phyloP scores from a whole-genome alignment of 2,797 vertebrate genomes.

The Bovichtus variegatus region DNA sequence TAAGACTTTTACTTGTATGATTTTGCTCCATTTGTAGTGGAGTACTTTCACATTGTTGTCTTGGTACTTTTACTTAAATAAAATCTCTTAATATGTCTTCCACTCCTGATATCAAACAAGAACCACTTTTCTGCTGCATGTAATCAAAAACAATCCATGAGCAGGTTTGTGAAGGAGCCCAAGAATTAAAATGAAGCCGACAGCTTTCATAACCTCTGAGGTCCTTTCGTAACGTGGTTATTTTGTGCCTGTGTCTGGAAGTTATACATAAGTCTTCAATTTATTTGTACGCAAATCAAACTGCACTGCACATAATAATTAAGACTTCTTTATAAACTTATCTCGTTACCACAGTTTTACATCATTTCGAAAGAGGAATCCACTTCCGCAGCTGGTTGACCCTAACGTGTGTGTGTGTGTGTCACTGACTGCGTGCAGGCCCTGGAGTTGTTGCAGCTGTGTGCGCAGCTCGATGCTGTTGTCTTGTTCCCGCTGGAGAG shows the following conservation, averaged over 20 bases:
- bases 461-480: slow-evolving; percentile 90
- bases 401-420: not conserved
- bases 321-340: no score
- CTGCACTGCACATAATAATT: fast-evolving
- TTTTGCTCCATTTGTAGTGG: no score
- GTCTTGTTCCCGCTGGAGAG: slow-evolving; percentile 92
- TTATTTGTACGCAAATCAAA: not conserved
- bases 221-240: no score
- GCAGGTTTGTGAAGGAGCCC: not conserved
- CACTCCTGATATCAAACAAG: no score
- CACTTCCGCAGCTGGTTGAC: not conserved
- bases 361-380: no score
- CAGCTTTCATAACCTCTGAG: not conserved
- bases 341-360: no score
- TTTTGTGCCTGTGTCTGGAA: not conserved
- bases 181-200: no score
- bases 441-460: slow-evolving; percentile 94
- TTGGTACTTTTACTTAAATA: no score
- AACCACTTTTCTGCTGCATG: no score
- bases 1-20: no score
- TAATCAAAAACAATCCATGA: not conserved
- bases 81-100: no score
- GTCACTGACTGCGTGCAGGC: slow-evolving; percentile 89
- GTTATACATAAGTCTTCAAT: not conserved
- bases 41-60: no score